Conservation (phyloP, 2,888 invertebrate species). For the Argyresthia albistria region DNA sequence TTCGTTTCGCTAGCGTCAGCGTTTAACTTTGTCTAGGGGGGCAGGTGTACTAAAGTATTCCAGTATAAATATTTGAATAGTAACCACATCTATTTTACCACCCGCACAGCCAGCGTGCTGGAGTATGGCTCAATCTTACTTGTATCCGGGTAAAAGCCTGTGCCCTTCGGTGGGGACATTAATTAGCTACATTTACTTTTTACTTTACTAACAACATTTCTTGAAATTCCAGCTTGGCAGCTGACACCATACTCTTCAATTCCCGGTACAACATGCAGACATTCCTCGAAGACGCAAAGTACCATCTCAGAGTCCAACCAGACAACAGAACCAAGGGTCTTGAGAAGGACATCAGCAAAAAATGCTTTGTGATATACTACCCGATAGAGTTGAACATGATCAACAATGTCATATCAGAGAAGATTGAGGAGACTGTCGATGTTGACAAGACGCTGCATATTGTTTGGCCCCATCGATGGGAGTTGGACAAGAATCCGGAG, state of each 20-base stretch:
- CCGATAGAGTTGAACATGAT: constrained; percentile 56
- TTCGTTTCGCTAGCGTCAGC: too few species aligned
- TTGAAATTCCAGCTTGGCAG: constrained; percentile 68
- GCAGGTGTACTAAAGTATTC: too few species aligned
- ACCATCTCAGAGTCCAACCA: constrained; percentile 76
- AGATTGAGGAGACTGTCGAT: constrained; percentile 2
- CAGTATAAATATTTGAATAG: too few species aligned
- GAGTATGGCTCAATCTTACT: too few species aligned
- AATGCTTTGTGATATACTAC: constrained; percentile 76
- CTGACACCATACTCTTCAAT: constrained; percentile 79
- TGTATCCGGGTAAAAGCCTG: too few species aligned
- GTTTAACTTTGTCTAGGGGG: too few species aligned
- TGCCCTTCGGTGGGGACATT: too few species aligned
- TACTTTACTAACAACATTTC: too few species aligned
- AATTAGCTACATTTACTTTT: too few species aligned
- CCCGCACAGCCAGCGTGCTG: too few species aligned
- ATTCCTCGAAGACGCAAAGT: constrained; percentile 73
- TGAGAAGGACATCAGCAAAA: constrained; percentile 63
- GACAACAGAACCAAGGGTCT: constrained; percentile 74
- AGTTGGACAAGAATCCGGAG: constrained; percentile 80
- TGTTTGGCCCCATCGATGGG: constrained; percentile 86
- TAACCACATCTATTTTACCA: too few species aligned
- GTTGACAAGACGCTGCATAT: constrained; percentile 53
- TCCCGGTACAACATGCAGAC: constrained; percentile 78
- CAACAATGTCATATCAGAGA: constrained; percentile 7